A percentile compares a stretch with the other conserved stretches of the same genome.
phyloP scores from a whole-genome alignment of 2,888 invertebrate genomes.

The Deilephila elpenor region DNA sequence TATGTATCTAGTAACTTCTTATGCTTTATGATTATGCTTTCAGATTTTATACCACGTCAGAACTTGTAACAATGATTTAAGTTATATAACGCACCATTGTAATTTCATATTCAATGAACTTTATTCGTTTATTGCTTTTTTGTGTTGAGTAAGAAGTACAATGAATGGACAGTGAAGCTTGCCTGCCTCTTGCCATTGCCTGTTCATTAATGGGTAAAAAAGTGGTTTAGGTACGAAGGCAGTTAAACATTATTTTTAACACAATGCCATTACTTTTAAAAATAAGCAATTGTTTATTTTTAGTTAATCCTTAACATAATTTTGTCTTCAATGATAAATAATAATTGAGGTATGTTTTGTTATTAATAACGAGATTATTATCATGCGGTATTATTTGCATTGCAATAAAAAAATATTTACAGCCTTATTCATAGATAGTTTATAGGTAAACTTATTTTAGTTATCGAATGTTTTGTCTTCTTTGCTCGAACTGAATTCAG shows the following conservation, averaged over 20 bases:
- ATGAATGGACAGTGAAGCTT: not conserved
- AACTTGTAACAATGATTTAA: conserved; percentile 8
- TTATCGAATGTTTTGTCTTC: no score
- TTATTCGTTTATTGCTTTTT: not conserved
- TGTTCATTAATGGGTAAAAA: not conserved
- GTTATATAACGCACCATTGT: conserved; percentile 10
- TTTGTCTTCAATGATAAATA: not conserved
- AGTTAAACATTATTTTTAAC: no score
- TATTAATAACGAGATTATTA: no score
- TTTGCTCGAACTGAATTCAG: no score
- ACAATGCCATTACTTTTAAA: no score
- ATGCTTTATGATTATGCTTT: not conserved
- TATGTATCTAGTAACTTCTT: no score
- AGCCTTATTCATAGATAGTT: no score
- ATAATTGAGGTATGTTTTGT: no score
- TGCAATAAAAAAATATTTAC: no score
- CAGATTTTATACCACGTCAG: not conserved
- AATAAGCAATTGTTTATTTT: not conserved
- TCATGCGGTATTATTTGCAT: no score
- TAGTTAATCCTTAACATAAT: not conserved
- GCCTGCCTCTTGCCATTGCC: not conserved
- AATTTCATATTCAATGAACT: conserved; percentile 7
- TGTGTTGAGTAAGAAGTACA: not conserved
- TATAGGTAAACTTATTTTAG: no score
- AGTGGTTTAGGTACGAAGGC: no score